Percentiles rank a stretch among this genome's conserved stretches.
phyloP scores from a whole-genome alignment of 2,797 vertebrate genomes.

The Danio tinwini region DNA sequence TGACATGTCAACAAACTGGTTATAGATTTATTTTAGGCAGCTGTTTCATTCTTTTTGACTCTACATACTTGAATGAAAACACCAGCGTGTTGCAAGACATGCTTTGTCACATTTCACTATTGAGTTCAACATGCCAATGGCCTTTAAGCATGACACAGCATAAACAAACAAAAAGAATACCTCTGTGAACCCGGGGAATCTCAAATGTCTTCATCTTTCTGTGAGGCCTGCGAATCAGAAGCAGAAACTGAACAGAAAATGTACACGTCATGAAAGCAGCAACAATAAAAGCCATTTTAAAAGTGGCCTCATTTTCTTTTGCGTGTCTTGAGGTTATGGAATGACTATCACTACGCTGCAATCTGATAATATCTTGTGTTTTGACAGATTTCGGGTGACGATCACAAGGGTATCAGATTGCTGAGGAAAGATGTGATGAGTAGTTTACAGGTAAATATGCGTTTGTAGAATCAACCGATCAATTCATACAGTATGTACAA shows the following conservation, averaged over 20 bases:
- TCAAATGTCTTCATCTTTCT: background rate
- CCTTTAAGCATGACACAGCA: background rate
- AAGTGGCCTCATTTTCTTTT: background rate
- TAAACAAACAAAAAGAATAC: background rate
- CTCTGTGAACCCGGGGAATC: background rate
- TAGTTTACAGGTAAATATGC: slow-evolving; percentile 69
- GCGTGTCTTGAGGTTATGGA: background rate
- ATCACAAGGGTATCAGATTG: slow-evolving; percentile 69
- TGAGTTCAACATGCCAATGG: background rate
- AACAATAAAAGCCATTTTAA: background rate
- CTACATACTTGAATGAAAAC: background rate
- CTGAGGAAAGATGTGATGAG: slow-evolving; percentile 69
- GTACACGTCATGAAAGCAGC: background rate
- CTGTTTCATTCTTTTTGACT: slow-evolving; percentile 8
- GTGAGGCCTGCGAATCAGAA: background rate
- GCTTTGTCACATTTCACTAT: slow-evolving; percentile 8
- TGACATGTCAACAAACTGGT: slow-evolving; percentile 29
- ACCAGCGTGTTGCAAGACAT: slow-evolving; percentile 16
- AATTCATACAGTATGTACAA: background rate
- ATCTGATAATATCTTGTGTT: slow-evolving; percentile 26
- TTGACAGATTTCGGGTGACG: slow-evolving; percentile 70
- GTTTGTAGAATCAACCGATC: background rate
- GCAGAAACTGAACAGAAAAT: background rate
- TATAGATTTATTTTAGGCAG: background rate
- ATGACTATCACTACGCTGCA: background rate